Percentiles rank a stretch among this genome's conserved stretches.
Conservation (phyloP, 1,140 invertebrate species). For the Monochamus saltuarius region DNA sequence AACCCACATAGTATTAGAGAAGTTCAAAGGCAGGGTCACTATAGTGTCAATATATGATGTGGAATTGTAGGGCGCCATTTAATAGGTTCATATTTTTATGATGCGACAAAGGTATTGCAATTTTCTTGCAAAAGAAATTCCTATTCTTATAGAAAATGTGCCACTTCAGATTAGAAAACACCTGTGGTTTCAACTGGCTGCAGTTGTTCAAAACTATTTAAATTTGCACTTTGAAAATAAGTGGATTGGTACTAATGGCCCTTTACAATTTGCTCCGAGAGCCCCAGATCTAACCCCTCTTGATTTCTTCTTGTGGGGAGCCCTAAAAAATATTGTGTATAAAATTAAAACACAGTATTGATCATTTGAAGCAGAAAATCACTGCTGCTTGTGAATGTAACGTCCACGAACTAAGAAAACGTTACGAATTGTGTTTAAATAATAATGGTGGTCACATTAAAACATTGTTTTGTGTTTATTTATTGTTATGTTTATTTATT, state of each 20-base stretch:
- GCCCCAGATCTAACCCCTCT: conserved; percentile 1
- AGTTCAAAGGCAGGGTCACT: conserved; percentile 12
- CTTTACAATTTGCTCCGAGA: conserved; percentile 2
- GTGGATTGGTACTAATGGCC: conserved; percentile 7
- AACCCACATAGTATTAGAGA: conserved; percentile 9
- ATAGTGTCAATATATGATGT: conserved; percentile 5
- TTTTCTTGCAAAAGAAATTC: conserved; percentile 5
- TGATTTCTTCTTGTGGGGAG: conserved; percentile 6
- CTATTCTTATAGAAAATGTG: conserved; percentile 12
- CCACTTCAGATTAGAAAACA: conserved; percentile 6
- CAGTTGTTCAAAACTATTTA: conserved; percentile 13
- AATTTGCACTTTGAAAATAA: background rate
- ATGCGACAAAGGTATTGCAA: conserved; percentile 8
- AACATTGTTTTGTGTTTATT: too few relatives aligned
- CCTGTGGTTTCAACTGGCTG: conserved; percentile 8
- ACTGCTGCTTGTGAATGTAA: too few relatives aligned
- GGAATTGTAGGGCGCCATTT: conserved; percentile 14
- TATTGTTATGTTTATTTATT: too few relatives aligned
- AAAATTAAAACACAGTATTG: too few relatives aligned
- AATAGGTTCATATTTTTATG: conserved; percentile 13
- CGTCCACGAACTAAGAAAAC: too few relatives aligned
- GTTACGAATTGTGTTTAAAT: too few relatives aligned
- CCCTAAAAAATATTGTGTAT: conserved; percentile 7
- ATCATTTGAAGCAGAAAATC: too few relatives aligned
- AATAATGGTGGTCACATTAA: too few relatives aligned